Evolutionary conservation across 2,888 invertebrate species (phyloP).

Genomic region (Petrolisthes manimaculis): DNA sequence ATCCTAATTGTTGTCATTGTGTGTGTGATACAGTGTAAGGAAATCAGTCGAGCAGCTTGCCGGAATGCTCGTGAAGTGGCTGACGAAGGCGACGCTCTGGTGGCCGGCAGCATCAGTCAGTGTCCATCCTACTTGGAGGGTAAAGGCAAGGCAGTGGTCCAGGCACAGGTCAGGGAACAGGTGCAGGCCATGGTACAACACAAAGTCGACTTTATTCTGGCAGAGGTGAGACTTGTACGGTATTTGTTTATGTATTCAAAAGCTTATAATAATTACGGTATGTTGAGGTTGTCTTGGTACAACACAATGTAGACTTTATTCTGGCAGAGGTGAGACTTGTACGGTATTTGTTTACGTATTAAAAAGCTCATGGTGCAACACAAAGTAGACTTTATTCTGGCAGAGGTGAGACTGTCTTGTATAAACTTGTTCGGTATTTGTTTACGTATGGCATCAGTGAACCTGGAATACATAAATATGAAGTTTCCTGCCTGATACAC

Average conservation of each 20-base stretch:
- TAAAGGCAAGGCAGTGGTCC: constrained; percentile 68
- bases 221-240: constrained; percentile 66
- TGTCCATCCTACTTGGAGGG: constrained; percentile 69
- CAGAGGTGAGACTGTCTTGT: constrained; percentile 68
- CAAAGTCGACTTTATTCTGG: constrained; percentile 70
- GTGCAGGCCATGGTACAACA: constrained; percentile 69
- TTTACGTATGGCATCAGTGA: no score
- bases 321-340: constrained; percentile 67
- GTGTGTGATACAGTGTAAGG: constrained; percentile 61
- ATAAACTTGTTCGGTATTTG: background rate
- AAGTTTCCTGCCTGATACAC: no score
- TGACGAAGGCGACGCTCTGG: constrained; percentile 69
- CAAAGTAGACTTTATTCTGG: constrained; percentile 70
- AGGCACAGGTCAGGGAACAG: constrained; percentile 69
- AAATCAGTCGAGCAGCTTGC: constrained; percentile 70
- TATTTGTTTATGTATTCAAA: no score
- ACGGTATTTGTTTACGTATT: no score
- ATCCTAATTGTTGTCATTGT: background rate
- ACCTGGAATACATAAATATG: no score
- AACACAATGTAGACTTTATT: constrained; percentile 69
- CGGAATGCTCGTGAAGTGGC: constrained; percentile 70
- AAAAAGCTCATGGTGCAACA: constrained; percentile 69
- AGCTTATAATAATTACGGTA: no score
- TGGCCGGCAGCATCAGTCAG: constrained; percentile 69
- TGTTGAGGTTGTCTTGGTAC: no score